Percentiles rank a stretch among this genome's conserved stretches.
Conservation (phyloP, 1,140 invertebrate genomes). For the Andricus grossulariae region DNA sequence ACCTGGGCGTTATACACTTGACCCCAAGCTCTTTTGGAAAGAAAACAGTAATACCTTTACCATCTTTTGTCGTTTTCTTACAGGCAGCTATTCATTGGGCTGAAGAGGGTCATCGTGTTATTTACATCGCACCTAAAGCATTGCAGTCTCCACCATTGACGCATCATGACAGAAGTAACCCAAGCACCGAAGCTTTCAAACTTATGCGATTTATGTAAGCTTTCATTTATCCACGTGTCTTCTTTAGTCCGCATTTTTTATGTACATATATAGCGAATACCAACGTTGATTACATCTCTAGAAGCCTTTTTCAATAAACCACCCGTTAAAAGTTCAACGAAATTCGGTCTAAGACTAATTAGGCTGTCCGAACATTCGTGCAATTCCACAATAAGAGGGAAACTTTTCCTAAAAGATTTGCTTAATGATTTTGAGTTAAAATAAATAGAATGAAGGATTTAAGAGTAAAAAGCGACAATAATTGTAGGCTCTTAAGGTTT, state of each 20-base stretch:
- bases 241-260: background rate
- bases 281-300: background rate
- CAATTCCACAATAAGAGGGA: too few species aligned
- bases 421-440: too few species aligned
- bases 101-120: conserved; percentile 61
- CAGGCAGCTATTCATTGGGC: conserved; percentile 70
- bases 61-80: background rate
- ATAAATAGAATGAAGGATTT: too few species aligned
- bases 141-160: conserved; percentile 59
- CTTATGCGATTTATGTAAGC: conserved; percentile 71
- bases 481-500: too few species aligned
- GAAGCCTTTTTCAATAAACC: conserved; percentile 1
- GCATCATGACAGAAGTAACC: conserved; percentile 65
- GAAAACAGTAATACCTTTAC: background rate
- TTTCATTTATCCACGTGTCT: background rate
- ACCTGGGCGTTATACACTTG: background rate
- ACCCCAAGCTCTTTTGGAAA: background rate
- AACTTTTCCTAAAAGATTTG: too few species aligned
- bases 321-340: background rate
- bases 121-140: conserved; percentile 64
- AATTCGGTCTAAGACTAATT: too few species aligned
- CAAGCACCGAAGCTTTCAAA: conserved; percentile 58
- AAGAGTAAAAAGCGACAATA: too few species aligned
- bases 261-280: background rate
- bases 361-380: too few species aligned